Conservation (phyloP, 2,113 vertebrate genomes). For the Pseudorasbora parva region DNA sequence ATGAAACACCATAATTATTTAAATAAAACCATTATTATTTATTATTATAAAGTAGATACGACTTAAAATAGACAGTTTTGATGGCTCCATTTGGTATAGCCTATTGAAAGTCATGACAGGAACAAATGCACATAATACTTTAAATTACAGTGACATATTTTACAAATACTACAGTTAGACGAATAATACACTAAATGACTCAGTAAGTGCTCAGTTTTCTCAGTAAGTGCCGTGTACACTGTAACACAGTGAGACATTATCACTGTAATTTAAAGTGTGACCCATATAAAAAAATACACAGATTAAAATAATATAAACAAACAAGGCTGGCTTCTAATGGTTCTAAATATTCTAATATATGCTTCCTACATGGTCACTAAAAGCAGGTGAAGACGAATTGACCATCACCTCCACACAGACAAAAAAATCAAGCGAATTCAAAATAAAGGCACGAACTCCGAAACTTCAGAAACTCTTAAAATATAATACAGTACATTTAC, state of each 20-base stretch:
- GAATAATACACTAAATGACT: neutral
- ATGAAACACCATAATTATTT: neutral
- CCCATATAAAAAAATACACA: no score
- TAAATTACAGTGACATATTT: neutral
- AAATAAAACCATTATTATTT: neutral
- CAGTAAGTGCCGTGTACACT: neutral
- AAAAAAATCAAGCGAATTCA: neutral
- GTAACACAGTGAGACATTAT: no score
- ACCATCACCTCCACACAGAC: neutral
- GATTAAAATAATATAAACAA: no score
- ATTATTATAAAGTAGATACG: neutral
- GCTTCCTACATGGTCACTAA: neutral
- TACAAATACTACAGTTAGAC: neutral
- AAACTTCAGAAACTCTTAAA: constrained; percentile 16
- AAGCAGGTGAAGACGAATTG: neutral
- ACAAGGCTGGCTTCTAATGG: neutral
- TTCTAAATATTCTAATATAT: neutral
- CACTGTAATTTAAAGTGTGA: neutral
- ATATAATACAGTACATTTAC: neutral
- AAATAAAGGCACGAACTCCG: neutral
- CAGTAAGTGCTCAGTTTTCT: no score
- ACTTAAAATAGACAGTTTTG: neutral
- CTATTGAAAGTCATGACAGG: neutral
- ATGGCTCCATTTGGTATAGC: neutral
- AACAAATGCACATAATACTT: neutral